Evolutionary conservation across 2,797 vertebrate genomes (phyloP), one percentile per base, ranked within the genome.

Genomic region (Mareca penelope): DNA sequence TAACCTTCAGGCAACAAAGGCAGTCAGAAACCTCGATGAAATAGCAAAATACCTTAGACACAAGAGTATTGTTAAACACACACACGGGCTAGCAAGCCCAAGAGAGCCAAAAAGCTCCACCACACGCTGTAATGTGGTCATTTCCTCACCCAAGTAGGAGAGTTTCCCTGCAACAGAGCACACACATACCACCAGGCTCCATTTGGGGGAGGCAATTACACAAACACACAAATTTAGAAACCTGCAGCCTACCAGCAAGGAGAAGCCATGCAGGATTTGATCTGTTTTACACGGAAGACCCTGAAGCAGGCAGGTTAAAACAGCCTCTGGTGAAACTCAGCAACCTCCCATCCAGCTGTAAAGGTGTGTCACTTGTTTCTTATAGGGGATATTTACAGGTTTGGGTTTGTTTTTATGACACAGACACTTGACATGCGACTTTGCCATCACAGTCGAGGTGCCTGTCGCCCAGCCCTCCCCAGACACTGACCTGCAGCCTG

Each of bases 61-160:
- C 14, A 26, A 29, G 11, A 26, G 15, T 7, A 35, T 1, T n/a
- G n/a, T 71, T 42, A 50, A 77, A 48, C 23, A n/a, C 18, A 53
- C 23, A n/a, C 22, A 63, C 6, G 11, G 21, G 23, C 9, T 3
- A 52, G 8, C 22, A 71, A 70, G 17, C 0, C 2, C 7, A 35
- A 61, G 26, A 69, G 29, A 10, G 37, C 40, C 13, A 19, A n/a
- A 78, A 52, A 72, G 46, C 31, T 9, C 15, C 31, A 28, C 59
- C 21, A 22, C 2, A 2, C 3, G 28, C 1, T 0, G 28, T 8
- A 76, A 42, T 8, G 29, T 23, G 6, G 13, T 33, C 29, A 22
- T 13, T 59, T 31, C 26, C 64, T 46, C 31, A 50, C 17, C 15
- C 77, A 22, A 42, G 22, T 8, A 65, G 39, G 42, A 35, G 14